phyloP scores from a whole-genome alignment of 2,888 invertebrate species.

The Nomada fabriciana region DNA sequence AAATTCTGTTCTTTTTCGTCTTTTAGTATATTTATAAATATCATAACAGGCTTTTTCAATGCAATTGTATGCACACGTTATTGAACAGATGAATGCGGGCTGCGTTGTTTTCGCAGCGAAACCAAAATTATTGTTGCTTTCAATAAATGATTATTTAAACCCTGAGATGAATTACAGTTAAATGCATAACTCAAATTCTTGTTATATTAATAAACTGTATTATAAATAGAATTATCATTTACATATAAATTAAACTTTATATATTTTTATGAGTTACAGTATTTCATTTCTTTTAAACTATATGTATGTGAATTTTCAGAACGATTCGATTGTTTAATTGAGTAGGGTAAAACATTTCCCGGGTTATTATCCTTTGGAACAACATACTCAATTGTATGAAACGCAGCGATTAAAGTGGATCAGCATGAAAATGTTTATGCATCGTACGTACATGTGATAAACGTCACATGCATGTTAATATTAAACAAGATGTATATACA shows the following conservation, averaged over 20 bases:
- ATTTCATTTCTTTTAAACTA: background rate
- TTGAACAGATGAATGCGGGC: too few species aligned
- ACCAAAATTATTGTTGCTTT: too few species aligned
- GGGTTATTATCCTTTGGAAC: background rate
- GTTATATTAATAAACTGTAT: background rate
- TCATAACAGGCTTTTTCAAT: too few species aligned
- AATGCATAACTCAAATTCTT: background rate
- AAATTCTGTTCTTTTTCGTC: constrained; percentile 22
- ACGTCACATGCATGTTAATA: too few species aligned
- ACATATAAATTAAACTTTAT: background rate
- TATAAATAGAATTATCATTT: background rate
- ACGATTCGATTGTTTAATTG: background rate
- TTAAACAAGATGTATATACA: too few species aligned
- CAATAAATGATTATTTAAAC: too few species aligned
- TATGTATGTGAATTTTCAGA: background rate
- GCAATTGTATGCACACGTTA: too few species aligned
- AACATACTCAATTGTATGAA: background rate
- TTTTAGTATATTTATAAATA: background rate
- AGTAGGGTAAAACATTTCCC: background rate
- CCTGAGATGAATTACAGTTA: background rate
- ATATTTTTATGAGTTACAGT: background rate
- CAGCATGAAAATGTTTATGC: background rate
- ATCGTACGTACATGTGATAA: too few species aligned
- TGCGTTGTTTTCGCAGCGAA: too few species aligned
- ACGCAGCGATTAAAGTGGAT: too few species aligned